Evolutionary conservation across 1,140 invertebrate species (phyloP), one percentile per base, ranked within the genome.

Genomic region (Tribolium castaneum): DNA sequence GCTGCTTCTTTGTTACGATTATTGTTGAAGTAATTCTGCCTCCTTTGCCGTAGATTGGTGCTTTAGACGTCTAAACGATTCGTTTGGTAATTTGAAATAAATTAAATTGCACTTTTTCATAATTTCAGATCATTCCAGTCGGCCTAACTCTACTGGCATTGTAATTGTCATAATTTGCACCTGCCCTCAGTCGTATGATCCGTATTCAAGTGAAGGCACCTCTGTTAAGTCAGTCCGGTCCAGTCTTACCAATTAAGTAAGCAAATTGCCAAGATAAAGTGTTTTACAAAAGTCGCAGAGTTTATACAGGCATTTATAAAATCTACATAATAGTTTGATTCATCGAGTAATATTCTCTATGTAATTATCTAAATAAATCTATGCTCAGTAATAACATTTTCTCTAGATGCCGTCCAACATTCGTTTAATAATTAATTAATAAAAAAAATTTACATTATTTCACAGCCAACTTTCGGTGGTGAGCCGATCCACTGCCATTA

Each of bases 201-300:
- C 82, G 71, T 79, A 76, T 79, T 78, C 51, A 78, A 78, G 62
- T 84, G 83, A 86, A 86, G 85, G 85, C 85, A 86, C 85, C 85
- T 84, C 83, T 81, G 82, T 84, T 83, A 77, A 79, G 79, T 86
- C 83, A 85, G 84, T 86, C 85, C 85, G 82, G 81, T 85, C 85
- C 85, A 86, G 85, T 86, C 85, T 86, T 86, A 86, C 83, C 83
- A 84, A 80, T 84, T 84, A 81, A 84, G 83, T 85, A 85, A 85
- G 83, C 84, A 80, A 84, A 76, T 84, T 80, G 82, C 84, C 83
- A 82, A 83, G 82, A 81, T 82, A 84, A 83, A 83, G 81, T 83
- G 80, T 75, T 79, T 83, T 85, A 84, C 76, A 85, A 84, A 85
- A 82, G 81, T 84, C 82, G 80, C 81, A 81, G 79, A 83, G 79